Base-by-base conservation (phyloP, 2,113 vertebrate genomes). In the Antechinus flavipes region DNA sequence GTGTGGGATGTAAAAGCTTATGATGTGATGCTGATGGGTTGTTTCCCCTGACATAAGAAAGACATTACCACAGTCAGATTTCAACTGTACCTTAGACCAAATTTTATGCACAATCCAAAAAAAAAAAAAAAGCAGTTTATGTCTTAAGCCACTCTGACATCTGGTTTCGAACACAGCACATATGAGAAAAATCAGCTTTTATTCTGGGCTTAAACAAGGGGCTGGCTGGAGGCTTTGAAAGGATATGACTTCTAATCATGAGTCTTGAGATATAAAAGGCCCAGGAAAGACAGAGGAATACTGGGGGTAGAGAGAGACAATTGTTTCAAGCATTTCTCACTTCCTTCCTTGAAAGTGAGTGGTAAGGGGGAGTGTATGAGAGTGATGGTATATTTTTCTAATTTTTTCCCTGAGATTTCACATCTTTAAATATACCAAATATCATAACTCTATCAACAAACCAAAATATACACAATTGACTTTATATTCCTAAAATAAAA, bases 301-400 rank as follows among this genome's bases (percentile, higher is more conserved):
- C 22, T 22, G 5, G 68, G 22, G 19, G 68, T 42, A 14, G 49
- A 11, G 2, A 25, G 35, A 91, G 68, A 94, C 35, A 42, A n/a
- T 46, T 89, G 16, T 91, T 94, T 89, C 90, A 91, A 94, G 54
- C 25, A 76, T 96, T 89, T 93, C 61, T 95, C 97, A 94, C 84
- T 35, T 94, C 92, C 91, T 93, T 0, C 50, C 14, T 92, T 92
- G 76, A 93, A 54, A 46, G 4, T 90, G 27, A 47, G 90, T 90
- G 93, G 24, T 55, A 26, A 2, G 84, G 47, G 25, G 4, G 92
- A 91, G 35, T 12, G 90, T 12, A 53, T 27, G 2, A 26, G 91
- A n/a, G 24, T 94, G 55, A 19, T n/a, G 4, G 35, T 84, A 35
- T 53, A 26, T 53, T 94, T 91, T 96, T 94, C 54, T 42, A 16